Evolutionary conservation across 2,888 invertebrate species (phyloP), one percentile per base, ranked within the genome.

Genomic region (Ptychoptera contaminata): DNA sequence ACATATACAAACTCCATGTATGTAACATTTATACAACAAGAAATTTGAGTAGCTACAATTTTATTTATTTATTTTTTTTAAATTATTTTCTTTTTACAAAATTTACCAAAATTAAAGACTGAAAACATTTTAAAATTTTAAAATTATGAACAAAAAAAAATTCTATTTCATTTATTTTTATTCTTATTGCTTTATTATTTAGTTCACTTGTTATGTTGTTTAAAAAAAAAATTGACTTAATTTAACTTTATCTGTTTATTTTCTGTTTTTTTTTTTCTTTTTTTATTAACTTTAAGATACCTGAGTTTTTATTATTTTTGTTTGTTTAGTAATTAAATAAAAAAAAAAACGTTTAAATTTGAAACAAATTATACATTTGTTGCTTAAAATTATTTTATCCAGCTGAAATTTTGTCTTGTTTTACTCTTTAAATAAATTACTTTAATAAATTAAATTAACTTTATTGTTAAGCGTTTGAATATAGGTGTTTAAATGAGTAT

Each of bases 21-120:
- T 50, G 48, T 50, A 50, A 50, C 50, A 48, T 50, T 50, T 47
- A 50, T 50, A 50, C 48, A 50, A 48, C 48, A 50, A 50, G 48
- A 48, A 48, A n/a, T 42, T 23, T 32, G 32, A 32, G 32, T 32
- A 32, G 32, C n/a, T 32, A 11, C 2, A 11, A 11, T 7, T 32
- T 32, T 32, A 7, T 32, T 32, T 32, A 3, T 11, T 23, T 23
- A 23, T 23, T 23, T 23, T 23, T 32, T 11, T n/a, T 32, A 32
- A 32, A 3, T 11, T 32, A 7, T 32, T 32, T 32, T 32, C 2
- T 32, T 32, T 32, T 32, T 32, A 4, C 9, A 32, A 9, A 11
- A 32, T 7, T 32, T 32, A 11, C 9, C 30, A 30, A 30, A n/a
- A 32, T 32, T 32, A 23, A 23, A 23, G n/a, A n/a, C n/a, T 32